phyloP scores from a whole-genome alignment of 2,113 vertebrate species.

The Pseudopodoces humilis region DNA sequence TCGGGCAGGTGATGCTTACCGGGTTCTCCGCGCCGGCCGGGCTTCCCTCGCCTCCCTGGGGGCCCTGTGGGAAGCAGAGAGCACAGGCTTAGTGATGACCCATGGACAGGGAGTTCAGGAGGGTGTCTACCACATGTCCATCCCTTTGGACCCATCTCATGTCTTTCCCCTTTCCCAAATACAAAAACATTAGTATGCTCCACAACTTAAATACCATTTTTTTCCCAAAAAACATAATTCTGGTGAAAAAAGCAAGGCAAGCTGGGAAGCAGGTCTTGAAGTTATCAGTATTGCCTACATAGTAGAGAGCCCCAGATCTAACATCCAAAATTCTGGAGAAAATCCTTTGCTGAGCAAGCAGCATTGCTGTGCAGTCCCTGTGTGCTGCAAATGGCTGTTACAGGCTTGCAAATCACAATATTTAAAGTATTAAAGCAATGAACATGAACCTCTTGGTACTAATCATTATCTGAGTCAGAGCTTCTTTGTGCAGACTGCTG shows the following conservation, averaged over 20 bases:
- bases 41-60: slow-evolving; percentile 90
- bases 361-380: rapidly evolving
- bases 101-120: rapidly evolving
- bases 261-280: neutral
- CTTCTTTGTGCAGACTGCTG: neutral
- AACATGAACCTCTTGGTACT: neutral
- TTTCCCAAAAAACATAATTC: rapidly evolving
- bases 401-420: neutral
- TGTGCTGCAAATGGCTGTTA: rapidly evolving
- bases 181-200: rapidly evolving
- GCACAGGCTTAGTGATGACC: neutral
- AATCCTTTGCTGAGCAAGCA: neutral
- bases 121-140: rapidly evolving
- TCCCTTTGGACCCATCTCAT: rapidly evolving
- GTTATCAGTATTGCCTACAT: rapidly evolving
- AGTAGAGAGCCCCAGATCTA: neutral
- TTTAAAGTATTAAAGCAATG: neutral
- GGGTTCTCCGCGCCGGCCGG: slow-evolving; percentile 87
- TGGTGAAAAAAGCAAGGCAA: neutral
- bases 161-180: neutral
- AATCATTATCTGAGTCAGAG: neutral
- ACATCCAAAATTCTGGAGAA: neutral
- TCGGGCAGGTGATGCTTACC: slow-evolving; percentile 72
- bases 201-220: neutral
- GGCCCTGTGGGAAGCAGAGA: slow-evolving; percentile 80